phyloP scores from a whole-genome alignment of 2,113 vertebrate genomes.

The Arizona elegans region DNA sequence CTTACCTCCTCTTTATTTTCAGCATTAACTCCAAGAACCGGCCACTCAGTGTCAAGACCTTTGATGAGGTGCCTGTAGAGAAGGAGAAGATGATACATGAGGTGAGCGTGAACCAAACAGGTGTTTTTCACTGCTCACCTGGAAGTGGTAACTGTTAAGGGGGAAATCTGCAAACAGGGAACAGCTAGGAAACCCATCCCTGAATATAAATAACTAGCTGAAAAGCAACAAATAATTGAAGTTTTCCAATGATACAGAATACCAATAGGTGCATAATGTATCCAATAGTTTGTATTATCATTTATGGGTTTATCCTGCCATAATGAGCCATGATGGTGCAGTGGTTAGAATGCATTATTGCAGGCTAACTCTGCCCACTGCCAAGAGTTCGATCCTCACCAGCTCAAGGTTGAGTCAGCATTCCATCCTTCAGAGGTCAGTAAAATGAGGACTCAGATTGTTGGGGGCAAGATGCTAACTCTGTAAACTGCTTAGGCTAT shows the following conservation, averaged over 20 bases:
- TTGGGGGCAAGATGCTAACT: background rate
- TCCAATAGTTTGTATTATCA: background rate
- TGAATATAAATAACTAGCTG: background rate
- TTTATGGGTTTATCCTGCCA: background rate
- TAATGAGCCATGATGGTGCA: background rate
- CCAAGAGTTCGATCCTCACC: background rate
- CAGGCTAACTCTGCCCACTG: background rate
- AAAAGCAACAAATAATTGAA: background rate
- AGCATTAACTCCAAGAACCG: slow-evolving; percentile 76
- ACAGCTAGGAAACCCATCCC: background rate
- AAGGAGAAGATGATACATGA: slow-evolving; percentile 72
- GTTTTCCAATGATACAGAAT: no score
- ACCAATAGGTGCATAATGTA: background rate
- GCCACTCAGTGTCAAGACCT: slow-evolving; percentile 86
- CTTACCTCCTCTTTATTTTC: slow-evolving; percentile 33
- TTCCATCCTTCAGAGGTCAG: background rate
- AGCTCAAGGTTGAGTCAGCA: background rate
- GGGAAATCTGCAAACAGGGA: background rate
- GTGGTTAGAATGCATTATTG: background rate
- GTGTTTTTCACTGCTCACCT: background rate
- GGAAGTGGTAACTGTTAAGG: background rate
- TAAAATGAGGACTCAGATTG: background rate
- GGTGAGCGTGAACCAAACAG: slow-evolving; percentile 62
- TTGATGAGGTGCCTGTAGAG: slow-evolving; percentile 83
- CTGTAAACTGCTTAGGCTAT: background rate